Evolutionary conservation across 1,140 invertebrate genomes (phyloP), one percentile per base, ranked within the genome.

Genomic region (Cepaea nemoralis): DNA sequence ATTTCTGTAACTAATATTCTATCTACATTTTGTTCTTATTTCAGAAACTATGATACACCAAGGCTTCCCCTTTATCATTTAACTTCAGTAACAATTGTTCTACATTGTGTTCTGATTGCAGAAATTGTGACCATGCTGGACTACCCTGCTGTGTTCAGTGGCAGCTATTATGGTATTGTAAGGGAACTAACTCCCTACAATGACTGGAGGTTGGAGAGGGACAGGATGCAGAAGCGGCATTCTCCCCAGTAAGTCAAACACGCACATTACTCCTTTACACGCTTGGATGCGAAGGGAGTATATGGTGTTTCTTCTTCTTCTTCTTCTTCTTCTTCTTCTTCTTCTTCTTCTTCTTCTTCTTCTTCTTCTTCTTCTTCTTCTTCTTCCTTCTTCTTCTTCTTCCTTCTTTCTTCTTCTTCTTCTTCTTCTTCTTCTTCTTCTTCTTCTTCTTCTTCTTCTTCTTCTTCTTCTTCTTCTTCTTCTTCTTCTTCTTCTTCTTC

Each of bases 101-200:
- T n/a, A n/a, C n/a, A n/a, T n/a, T n/a, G n/a, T n/a, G n/a, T 67
- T 55, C 50, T 76, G 45, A 39, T 84, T 84, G 16, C 82, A 88
- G 87, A 85, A 74, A n/a, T 66, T 19, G 77, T 86, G 1, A 39
- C 80, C 19, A 10, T 84, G 0, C 50, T 88, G 24, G 71, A 69
- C 16, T 87, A 84, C 35, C 87, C 87, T 14, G 76, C 83, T 16
- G 84, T 83, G 16, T 77, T 88, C 24, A 88, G 80, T 77, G 87
- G 87, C 10, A 31, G 82, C 14, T n/a, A 55, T 8, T 85, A 86
- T 74, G 85, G 86, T 16, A 81, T 88, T 27, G 42, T 82, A 12
- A 59, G 82, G 45, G 50, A 77, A 10, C 71, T 86, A 16, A 22
- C 45, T 0, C 69, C 75, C 16, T 86, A 39, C 67, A 77, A 10